Evolutionary conservation across 2,113 vertebrate species (phyloP).

Genomic region (Tragelaphus strepsiceros): DNA sequence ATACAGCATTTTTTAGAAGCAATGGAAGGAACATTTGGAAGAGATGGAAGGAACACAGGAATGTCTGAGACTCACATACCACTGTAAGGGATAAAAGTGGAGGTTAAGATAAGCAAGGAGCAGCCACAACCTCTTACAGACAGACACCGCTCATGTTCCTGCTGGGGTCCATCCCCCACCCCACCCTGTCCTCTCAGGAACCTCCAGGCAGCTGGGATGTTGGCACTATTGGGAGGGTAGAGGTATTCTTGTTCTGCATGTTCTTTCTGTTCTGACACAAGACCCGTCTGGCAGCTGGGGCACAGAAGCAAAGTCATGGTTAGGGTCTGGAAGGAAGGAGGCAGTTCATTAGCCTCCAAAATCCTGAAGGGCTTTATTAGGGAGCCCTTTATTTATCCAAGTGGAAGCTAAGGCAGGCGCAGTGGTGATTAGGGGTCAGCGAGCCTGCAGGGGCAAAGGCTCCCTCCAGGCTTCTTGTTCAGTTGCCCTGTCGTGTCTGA

Average conservation of each 20-base stretch:
- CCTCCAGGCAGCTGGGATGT: neutral
- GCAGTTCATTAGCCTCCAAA: neutral
- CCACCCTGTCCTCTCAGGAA: neutral
- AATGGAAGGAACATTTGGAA: neutral
- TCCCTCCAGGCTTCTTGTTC: neutral
- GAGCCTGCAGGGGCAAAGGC: neutral
- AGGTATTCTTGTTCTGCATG: neutral
- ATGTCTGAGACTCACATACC: neutral
- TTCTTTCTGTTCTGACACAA: neutral
- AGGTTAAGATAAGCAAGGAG: neutral
- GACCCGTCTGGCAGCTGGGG: neutral
- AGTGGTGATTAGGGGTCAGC: neutral
- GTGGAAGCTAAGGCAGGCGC: neutral
- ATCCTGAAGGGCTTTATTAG: neutral
- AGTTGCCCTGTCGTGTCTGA: accelerated
- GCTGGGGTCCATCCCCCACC: neutral
- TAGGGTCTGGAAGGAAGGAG: neutral
- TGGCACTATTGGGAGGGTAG: neutral
- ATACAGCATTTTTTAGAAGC: neutral
- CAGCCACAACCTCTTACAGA: neutral
- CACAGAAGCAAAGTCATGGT: neutral
- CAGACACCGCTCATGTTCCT: neutral
- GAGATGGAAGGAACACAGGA: neutral
- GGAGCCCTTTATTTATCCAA: neutral
- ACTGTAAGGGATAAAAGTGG: neutral